Evolutionary conservation across 2,888 invertebrate species (phyloP), one percentile per base, ranked within the genome.

Genomic region (Leptopilina drosophilae): DNA sequence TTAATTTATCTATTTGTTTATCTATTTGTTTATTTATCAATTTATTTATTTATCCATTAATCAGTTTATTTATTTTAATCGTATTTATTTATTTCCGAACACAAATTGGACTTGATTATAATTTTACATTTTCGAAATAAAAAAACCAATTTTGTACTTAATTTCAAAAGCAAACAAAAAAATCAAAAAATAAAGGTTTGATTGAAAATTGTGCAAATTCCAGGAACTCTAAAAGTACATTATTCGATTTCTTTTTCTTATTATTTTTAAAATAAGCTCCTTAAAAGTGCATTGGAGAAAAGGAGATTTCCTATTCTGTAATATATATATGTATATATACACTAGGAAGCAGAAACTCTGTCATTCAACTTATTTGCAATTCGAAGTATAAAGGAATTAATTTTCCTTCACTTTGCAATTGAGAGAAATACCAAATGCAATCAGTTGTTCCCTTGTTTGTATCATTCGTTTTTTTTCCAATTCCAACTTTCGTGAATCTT

Each of bases 261-360:
- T 49, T 7, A 6, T 33, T 33, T 53, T 26, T 14, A 69, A 73
- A 73, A 73, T 56, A 56, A 56, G 53, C 33, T 56, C 33, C 56
- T 73, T 73, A 56, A 56, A 73, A 73, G 56, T 73, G 56, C 73
- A 73, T 73, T 8, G n/a, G n/a, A 56, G 26, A n/a, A 56, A 33
- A 53, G 20, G 14, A 46, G 49, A 69, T 26, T 14, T 69, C 26
- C n/a, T n/a, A 73, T 5, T 11, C 11, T 33, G 5, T 33, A 33
- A 33, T 33, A 33, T 46, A 46, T 46, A 11, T 46, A 49, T 49
- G 12, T 49, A 9, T 49, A 11, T 49, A 49, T 49, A 49, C 3
- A 49, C 3, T 53, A 73, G 56, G 56, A 73, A 73, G 20, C 49
- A 20, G 69, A 69, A 49, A 12, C 53, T 3, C 53, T 7, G 62